Evolutionary conservation across 2,888 invertebrate genomes (phyloP).

Genomic region (Acleris holmiana): DNA sequence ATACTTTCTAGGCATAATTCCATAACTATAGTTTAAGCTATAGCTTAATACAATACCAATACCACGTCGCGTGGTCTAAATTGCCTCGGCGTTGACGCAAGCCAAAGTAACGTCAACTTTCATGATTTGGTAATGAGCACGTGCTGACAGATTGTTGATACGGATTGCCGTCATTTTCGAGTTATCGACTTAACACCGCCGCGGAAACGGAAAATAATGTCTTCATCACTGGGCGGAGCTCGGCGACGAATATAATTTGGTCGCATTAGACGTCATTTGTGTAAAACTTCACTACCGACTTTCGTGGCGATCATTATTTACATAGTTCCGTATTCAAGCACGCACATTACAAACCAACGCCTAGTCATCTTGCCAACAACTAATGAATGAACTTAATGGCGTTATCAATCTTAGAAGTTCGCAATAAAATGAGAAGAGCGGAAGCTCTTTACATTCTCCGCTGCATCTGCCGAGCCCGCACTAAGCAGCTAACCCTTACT

Average conservation of each 20-base stretch:
- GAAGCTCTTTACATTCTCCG: slow-evolving; percentile 35
- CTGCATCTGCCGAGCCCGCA: slow-evolving; percentile 60
- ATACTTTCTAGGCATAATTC: slow-evolving; percentile 19
- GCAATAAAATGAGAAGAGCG: slow-evolving; percentile 34
- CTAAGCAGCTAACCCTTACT: slow-evolving; percentile 69
- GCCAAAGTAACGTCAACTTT: slow-evolving; percentile 48
- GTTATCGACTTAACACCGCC: slow-evolving; percentile 79
- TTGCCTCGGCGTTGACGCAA: slow-evolving; percentile 40
- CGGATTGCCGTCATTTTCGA: slow-evolving; percentile 81
- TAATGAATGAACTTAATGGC: slow-evolving; percentile 6
- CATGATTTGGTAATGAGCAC: slow-evolving; percentile 73
- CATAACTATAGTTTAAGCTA: too few relatives aligned
- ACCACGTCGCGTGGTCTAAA: slow-evolving; percentile 40
- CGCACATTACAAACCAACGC: slow-evolving; percentile 2
- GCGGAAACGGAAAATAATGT: slow-evolving; percentile 83
- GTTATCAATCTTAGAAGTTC: slow-evolving; percentile 11
- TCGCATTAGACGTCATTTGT: slow-evolving; percentile 74
- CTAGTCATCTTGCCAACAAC: not conserved
- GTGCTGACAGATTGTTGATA: slow-evolving; percentile 66
- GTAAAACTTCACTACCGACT: slow-evolving; percentile 56
- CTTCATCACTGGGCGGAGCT: slow-evolving; percentile 73
- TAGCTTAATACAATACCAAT: slow-evolving; percentile 19
- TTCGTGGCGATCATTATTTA: slow-evolving; percentile 46
- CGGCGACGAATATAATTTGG: slow-evolving; percentile 76
- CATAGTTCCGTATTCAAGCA: slow-evolving; percentile 35